A percentile compares a stretch with the other conserved stretches of the same genome.
Evolutionary conservation across 2,113 vertebrate species (phyloP).

Genomic region (Rissa tridactyla): DNA sequence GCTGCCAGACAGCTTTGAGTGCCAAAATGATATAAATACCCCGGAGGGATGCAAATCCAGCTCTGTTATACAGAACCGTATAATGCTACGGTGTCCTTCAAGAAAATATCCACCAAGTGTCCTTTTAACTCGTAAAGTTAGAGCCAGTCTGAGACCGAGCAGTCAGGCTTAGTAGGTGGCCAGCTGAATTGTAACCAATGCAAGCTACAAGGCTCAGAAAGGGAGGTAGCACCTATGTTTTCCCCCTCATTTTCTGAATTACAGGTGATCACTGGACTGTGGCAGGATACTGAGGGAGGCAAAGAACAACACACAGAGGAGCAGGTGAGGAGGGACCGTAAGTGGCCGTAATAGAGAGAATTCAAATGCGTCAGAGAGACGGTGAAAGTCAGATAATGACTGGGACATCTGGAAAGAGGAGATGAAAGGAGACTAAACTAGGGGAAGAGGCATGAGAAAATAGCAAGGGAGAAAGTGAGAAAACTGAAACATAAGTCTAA

Average conservation of each 20-base stretch:
- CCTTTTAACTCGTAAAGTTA: background rate
- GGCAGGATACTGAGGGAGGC: background rate
- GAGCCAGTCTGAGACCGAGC: background rate
- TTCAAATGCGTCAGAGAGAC: background rate
- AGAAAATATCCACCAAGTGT: background rate
- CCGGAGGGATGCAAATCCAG: background rate
- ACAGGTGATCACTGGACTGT: background rate
- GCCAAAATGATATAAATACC: background rate
- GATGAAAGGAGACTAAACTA: background rate
- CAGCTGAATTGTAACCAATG: background rate
- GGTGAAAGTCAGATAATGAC: background rate
- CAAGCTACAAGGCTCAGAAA: background rate
- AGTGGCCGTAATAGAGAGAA: background rate
- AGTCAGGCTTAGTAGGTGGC: background rate
- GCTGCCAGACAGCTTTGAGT: background rate
- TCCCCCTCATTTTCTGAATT: slow-evolving; percentile 20
- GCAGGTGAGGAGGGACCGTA: background rate
- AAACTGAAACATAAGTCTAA: background rate
- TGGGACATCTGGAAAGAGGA: background rate
- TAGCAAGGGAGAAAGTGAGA: background rate
- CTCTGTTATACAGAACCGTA: background rate
- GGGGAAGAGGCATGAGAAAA: background rate
- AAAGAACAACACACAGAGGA: background rate
- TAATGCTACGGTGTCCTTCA: background rate
- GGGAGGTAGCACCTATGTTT: background rate